Conservation (phyloP, 2,888 invertebrate genomes). For the Leptinotarsa haldemani region DNA sequence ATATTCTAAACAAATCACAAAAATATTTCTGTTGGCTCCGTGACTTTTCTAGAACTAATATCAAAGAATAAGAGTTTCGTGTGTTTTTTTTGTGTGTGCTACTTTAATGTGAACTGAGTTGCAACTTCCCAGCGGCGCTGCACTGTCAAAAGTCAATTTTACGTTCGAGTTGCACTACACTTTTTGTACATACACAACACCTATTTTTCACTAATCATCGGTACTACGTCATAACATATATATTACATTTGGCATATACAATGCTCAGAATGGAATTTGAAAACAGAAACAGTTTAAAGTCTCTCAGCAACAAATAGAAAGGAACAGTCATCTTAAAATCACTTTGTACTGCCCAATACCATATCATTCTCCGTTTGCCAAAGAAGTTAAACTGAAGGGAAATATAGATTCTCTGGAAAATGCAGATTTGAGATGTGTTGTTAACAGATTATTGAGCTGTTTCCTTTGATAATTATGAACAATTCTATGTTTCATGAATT, state of each 20-base stretch:
- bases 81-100: conserved; percentile 57
- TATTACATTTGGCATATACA: conserved; percentile 65
- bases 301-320: background rate
- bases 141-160: conserved; percentile 47
- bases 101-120: conserved; percentile 56
- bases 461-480: too few species aligned
- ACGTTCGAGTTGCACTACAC: conserved; percentile 62
- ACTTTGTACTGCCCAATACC: too few species aligned
- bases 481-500: too few species aligned
- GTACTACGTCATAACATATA: conserved; percentile 64
- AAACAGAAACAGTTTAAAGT: conserved; percentile 10
- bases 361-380: too few species aligned
- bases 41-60: conserved; percentile 57
- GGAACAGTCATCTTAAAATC: too few species aligned
- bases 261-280: conserved; percentile 22
- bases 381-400: too few species aligned
- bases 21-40: conserved; percentile 66
- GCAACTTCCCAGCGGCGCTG: conserved; percentile 52
- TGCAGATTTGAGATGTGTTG: too few species aligned
- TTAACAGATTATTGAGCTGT: too few species aligned
- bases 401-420: too few species aligned
- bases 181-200: conserved; percentile 65
- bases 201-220: conserved; percentile 58
- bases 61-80: conserved; percentile 54
- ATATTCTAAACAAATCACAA: conserved; percentile 68